A percentile compares a stretch with the other conserved stretches of the same genome.
Conservation (phyloP, 2,888 invertebrate species). For the Rhingia campestris region DNA sequence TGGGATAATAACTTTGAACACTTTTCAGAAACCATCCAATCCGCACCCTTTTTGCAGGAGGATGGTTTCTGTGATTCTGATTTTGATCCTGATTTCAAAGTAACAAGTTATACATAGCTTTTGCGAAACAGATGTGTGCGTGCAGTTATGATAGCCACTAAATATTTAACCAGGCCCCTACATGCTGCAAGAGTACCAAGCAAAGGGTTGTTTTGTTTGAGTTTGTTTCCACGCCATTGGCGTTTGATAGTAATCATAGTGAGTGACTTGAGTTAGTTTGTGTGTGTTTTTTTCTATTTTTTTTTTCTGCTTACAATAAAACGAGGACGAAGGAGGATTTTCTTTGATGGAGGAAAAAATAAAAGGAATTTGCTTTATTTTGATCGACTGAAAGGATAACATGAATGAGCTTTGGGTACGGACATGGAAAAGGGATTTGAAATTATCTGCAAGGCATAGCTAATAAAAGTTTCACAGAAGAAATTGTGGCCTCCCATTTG, state of each 20-base stretch:
- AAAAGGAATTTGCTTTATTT: slow-evolving; percentile 56
- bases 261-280: slow-evolving; percentile 51
- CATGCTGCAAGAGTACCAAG: neutral
- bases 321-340: slow-evolving; percentile 67
- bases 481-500: slow-evolving; percentile 39
- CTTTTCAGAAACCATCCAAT: slow-evolving; percentile 41
- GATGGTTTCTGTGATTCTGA: slow-evolving; percentile 5
- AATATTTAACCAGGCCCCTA: slow-evolving; percentile 58
- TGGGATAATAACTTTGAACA: slow-evolving; percentile 61
- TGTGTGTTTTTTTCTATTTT: slow-evolving; percentile 11
- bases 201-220: slow-evolving; percentile 54
- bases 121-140: slow-evolving; percentile 54
- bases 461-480: slow-evolving; percentile 55
- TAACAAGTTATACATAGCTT: slow-evolving; percentile 54
- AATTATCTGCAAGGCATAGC: slow-evolving; percentile 48
- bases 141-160: slow-evolving; percentile 72
- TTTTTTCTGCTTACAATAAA: slow-evolving; percentile 52
- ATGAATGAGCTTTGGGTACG: slow-evolving; percentile 52
- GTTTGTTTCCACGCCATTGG: slow-evolving; percentile 70
- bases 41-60: neutral
- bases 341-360: slow-evolving; percentile 39
- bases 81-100: slow-evolving; percentile 39
- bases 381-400: slow-evolving; percentile 69
- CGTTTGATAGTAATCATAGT: slow-evolving; percentile 67
- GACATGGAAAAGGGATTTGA: slow-evolving; percentile 26